A percentile compares a stretch with the other conserved stretches of the same genome.
Evolutionary conservation across 1,140 invertebrate species (phyloP).

Genomic region (Chironomus striatipennis): DNA sequence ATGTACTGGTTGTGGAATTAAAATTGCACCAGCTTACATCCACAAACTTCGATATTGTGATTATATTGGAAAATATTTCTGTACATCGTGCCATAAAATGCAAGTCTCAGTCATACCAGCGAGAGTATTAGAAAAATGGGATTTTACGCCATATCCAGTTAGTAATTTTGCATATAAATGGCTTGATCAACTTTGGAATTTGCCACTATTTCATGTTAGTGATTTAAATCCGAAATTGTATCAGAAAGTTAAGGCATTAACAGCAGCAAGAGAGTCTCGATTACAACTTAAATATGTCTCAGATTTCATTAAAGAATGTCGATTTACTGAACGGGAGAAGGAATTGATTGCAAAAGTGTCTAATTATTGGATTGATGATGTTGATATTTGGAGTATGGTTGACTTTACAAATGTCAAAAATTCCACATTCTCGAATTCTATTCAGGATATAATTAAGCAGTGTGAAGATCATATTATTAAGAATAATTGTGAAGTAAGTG

Average conservation of each 20-base stretch:
- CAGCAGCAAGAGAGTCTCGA: conserved; percentile 50
- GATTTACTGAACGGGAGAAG: conserved; percentile 52
- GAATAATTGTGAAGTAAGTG: conserved; percentile 54
- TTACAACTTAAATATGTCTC: conserved; percentile 58
- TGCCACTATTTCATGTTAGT: conserved; percentile 69
- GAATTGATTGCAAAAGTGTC: conserved; percentile 49
- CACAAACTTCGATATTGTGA: conserved; percentile 71
- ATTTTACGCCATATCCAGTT: conserved; percentile 54
- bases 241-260: conserved; percentile 50
- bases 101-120: conserved; percentile 67
- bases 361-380: conserved; percentile 52
- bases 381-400: conserved; percentile 65
- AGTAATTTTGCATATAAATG: conserved; percentile 73
- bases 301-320: conserved; percentile 58
- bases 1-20: conserved; percentile 81
- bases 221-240: conserved; percentile 63
- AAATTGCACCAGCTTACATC: conserved; percentile 61
- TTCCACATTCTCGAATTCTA: conserved; percentile 48
- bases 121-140: conserved; percentile 55
- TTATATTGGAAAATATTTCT: conserved; percentile 82
- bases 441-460: conserved; percentile 51
- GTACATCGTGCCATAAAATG: conserved; percentile 78
- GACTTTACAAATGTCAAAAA: conserved; percentile 62
- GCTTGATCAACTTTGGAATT: conserved; percentile 64
- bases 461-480: conserved; percentile 52